These are phyloP conservation scores for Dendrolimus kikuchii DNA, from an alignment of 1,140 invertebrate genomes.

Conservation along the genomic window DNA sequence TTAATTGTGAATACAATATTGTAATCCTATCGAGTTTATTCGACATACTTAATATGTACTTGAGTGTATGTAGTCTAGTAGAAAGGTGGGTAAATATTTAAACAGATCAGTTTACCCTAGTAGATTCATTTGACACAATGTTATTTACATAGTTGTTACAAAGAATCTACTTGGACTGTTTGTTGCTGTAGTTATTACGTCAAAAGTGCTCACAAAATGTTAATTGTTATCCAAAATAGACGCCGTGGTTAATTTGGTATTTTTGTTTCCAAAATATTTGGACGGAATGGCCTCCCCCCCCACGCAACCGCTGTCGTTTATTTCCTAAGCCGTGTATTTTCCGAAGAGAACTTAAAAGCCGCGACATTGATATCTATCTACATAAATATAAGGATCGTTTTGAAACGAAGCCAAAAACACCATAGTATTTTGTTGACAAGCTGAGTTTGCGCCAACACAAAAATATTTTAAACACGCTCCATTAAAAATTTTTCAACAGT, in stretches of 20 bases:
- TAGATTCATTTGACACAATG: slow-evolving; percentile 14
- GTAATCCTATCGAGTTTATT: slow-evolving; percentile 13
- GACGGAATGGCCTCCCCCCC: slow-evolving; percentile 38
- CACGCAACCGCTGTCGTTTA: slow-evolving; percentile 40
- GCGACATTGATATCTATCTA: slow-evolving; percentile 9
- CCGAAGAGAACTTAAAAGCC: slow-evolving; percentile 4
- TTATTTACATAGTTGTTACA: slow-evolving; percentile 15
- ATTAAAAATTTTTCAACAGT: slow-evolving; percentile 16
- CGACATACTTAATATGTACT: slow-evolving; percentile 10
- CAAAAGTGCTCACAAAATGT: background rate
- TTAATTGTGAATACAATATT: slow-evolving; percentile 15
- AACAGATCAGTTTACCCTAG: slow-evolving; percentile 13
- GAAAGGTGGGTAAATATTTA: slow-evolving; percentile 31
- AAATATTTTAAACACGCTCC: slow-evolving; percentile 10
- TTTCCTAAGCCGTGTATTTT: slow-evolving; percentile 30
- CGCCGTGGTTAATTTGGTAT: slow-evolving; percentile 31
- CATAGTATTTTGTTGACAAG: slow-evolving; percentile 12
- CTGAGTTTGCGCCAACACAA: slow-evolving; percentile 2
- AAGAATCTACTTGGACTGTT: slow-evolving; percentile 5
- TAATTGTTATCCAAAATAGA: slow-evolving; percentile 1
- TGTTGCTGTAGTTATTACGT: background rate
- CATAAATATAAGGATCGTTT: slow-evolving; percentile 5
- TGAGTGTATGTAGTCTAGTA: slow-evolving; percentile 19
- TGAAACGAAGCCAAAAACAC: slow-evolving; percentile 1
- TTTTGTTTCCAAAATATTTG: slow-evolving; percentile 50